A percentile compares a stretch with the other conserved stretches of the same genome.
phyloP scores from a whole-genome alignment of 2,888 invertebrate genomes.

The Meteorus cinctellus region DNA sequence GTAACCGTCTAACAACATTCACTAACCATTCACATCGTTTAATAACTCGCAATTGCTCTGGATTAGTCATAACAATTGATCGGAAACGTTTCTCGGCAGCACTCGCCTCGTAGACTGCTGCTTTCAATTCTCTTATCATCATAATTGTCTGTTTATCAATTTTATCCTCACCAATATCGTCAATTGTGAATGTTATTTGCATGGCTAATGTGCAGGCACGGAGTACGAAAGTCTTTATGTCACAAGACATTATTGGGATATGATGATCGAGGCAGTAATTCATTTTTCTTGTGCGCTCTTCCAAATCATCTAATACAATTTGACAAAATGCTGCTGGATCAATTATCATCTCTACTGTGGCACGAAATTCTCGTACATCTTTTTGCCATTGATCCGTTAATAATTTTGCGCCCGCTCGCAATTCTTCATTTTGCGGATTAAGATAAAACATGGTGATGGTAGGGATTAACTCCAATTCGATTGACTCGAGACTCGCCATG shows the following conservation, averaged over 20 bases:
- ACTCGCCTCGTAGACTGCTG: slow-evolving; percentile 69
- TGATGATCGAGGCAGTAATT: slow-evolving; percentile 66
- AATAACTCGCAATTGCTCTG: slow-evolving; percentile 69
- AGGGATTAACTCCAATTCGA: slow-evolving; percentile 81
- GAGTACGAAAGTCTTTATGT: slow-evolving; percentile 61
- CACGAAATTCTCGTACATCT: slow-evolving; percentile 77
- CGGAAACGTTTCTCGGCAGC: slow-evolving; percentile 65
- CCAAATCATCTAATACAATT: slow-evolving; percentile 69
- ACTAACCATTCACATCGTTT: slow-evolving; percentile 69
- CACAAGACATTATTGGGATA: slow-evolving; percentile 61
- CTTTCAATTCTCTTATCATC: slow-evolving; percentile 69
- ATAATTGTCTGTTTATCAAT: slow-evolving; percentile 67
- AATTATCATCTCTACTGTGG: slow-evolving; percentile 79
- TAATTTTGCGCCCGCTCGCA: slow-evolving; percentile 74
- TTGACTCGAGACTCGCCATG: slow-evolving; percentile 80
- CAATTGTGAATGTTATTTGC: slow-evolving; percentile 65
- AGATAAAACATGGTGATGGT: slow-evolving; percentile 74
- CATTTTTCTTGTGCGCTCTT: slow-evolving; percentile 63
- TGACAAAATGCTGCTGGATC: slow-evolving; percentile 82
- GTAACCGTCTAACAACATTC: slow-evolving; percentile 67
- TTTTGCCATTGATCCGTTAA: slow-evolving; percentile 77
- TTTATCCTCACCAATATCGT: slow-evolving; percentile 67
- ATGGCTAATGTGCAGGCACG: slow-evolving; percentile 64
- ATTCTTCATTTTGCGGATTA: slow-evolving; percentile 74
- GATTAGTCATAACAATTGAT: slow-evolving; percentile 63